These are phyloP conservation scores for Garrulus glandarius DNA, from an alignment of 2,797 vertebrate species.

Conservation along the genomic window DNA sequence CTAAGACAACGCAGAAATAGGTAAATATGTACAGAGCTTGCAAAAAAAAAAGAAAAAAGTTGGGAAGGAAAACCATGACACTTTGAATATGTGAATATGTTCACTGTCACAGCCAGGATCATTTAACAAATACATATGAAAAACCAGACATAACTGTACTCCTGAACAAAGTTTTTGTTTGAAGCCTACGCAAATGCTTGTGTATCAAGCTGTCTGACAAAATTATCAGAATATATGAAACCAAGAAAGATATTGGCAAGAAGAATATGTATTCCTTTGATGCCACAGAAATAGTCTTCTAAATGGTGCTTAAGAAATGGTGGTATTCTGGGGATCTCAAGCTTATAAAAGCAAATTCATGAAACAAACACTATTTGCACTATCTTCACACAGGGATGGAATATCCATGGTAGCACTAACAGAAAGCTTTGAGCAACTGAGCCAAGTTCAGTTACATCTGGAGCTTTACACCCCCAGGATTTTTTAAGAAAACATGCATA, in stretches of 20 bases:
- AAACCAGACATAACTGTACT: accelerated
- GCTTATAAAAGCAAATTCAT: background rate
- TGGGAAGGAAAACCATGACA: background rate
- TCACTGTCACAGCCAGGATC: background rate
- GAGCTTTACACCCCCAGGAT: background rate
- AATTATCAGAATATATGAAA: background rate
- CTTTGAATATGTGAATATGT: background rate
- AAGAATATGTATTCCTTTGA: background rate
- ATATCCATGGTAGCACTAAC: background rate
- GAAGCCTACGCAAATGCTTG: background rate
- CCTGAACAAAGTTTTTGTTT: background rate
- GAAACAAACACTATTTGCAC: background rate
- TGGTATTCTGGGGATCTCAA: background rate
- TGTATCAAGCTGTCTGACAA: background rate
- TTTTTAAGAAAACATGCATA: background rate
- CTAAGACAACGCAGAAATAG: background rate
- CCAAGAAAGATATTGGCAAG: background rate
- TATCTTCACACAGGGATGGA: background rate
- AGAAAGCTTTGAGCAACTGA: background rate
- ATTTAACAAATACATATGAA: background rate
- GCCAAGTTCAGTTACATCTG: background rate
- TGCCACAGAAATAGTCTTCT: background rate
- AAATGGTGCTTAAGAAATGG: background rate
- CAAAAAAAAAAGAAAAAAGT: background rate
- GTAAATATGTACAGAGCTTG: background rate